phyloP scores from a whole-genome alignment of 37 sponge, comb jelly and placozoan species.

The Crambe crambe region DNA sequence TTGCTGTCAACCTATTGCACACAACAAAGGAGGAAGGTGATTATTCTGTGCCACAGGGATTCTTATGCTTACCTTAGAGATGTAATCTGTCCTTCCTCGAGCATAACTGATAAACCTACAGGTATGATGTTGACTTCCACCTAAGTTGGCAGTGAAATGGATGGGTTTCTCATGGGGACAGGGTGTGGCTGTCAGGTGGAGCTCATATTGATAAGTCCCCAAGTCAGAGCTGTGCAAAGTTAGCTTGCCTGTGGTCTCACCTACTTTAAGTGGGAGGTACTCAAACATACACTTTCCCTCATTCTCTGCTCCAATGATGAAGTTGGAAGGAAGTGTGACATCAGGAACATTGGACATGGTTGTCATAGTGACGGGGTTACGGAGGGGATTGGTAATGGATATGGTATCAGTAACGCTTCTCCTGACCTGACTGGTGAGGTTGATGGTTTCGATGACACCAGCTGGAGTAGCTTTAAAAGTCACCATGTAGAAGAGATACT shows the following conservation, averaged over 20 bases:
- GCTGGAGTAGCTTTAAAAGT: conserved; percentile 88
- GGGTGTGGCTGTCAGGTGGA: conserved; percentile 78
- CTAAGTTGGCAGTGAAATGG: conserved; percentile 82
- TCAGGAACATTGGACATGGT: conserved; percentile 79
- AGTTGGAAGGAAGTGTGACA: conserved; percentile 88
- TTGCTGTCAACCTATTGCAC: conserved; percentile 81
- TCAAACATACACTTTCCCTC: conserved; percentile 94
- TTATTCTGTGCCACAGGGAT: too few species aligned
- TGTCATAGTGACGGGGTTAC: conserved; percentile 76
- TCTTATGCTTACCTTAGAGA: conserved; percentile 86
- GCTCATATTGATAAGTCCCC: conserved; percentile 94
- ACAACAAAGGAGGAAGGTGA: too few species aligned
- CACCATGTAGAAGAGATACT: conserved; percentile 91
- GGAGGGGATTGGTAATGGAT: conserved; percentile 88
- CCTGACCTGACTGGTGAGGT: conserved; percentile 87
- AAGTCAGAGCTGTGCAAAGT: conserved; percentile 78
- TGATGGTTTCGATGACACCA: conserved; percentile 84
- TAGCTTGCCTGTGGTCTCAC: conserved; percentile 77
- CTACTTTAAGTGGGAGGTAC: conserved; percentile 93
- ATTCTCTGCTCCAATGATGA: conserved; percentile 87
- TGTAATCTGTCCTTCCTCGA: conserved; percentile 89
- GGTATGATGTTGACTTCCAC: conserved; percentile 68
- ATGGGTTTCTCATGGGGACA: conserved; percentile 86
- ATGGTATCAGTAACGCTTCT: conserved; percentile 80
- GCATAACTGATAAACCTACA: conserved; percentile 84